phyloP scores from a whole-genome alignment of 2,797 vertebrate species.

The Brachyalestes nurse region DNA sequence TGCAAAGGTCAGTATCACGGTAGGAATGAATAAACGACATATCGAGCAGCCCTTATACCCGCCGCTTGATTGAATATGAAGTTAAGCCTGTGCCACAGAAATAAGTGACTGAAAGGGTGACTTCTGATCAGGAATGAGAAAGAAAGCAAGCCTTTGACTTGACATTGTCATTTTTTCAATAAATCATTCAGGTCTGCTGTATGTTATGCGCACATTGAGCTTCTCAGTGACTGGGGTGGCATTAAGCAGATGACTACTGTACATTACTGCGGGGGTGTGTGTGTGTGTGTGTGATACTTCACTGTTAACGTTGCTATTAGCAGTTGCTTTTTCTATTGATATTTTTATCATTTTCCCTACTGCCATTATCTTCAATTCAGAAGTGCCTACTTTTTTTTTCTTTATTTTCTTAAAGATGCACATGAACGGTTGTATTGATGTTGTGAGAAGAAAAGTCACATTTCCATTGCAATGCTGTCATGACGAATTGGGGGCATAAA shows the following conservation, averaged over 20 bases:
- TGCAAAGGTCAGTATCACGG: not conserved
- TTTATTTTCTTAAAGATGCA: slow-evolving; percentile 30
- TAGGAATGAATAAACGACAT: not conserved
- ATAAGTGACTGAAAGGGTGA: slow-evolving; percentile 5
- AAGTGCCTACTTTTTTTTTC: slow-evolving; percentile 70
- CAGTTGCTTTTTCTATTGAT: not conserved
- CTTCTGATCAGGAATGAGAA: not conserved
- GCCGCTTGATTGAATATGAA: not conserved
- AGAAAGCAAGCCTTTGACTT: not conserved
- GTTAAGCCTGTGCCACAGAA: not conserved
- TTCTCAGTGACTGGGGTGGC: not conserved
- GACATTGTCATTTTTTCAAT: not conserved
- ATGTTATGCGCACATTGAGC: not conserved
- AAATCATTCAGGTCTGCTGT: slow-evolving; percentile 5
- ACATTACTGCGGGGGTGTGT: not conserved
- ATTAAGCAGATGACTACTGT: not conserved
- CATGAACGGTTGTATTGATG: slow-evolving; percentile 31
- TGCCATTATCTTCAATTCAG: slow-evolving; percentile 61
- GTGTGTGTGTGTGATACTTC: not conserved
- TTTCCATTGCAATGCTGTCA: slow-evolving; percentile 44
- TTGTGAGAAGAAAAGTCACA: slow-evolving; percentile 46
- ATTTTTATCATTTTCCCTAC: slow-evolving; percentile 52
- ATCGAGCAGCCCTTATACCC: not conserved
- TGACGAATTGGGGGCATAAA: not conserved
- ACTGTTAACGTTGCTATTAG: not conserved